phyloP scores from a whole-genome alignment of 35 echinoderm and acorn worm species.

The Strongylocentrotus purpuratus region DNA sequence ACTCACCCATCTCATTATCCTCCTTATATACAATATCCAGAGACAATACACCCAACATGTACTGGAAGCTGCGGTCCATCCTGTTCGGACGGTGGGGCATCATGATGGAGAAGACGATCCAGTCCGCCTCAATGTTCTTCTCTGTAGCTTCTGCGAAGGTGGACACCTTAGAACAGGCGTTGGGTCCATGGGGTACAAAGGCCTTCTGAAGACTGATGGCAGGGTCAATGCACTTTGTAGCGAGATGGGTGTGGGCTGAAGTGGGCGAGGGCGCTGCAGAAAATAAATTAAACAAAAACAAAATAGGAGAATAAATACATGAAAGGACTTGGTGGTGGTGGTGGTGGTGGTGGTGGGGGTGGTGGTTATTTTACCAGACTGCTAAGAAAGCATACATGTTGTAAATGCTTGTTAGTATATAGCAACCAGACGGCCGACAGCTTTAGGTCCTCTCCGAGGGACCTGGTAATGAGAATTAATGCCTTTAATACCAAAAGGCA shows the following conservation, averaged over 20 bases:
- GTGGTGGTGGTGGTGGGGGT: too few species aligned
- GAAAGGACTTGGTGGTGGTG: too few species aligned
- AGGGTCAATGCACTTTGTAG: slow-evolving; percentile 88
- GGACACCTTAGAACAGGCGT: slow-evolving; percentile 67
- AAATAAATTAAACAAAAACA: slow-evolving; percentile 48
- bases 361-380: too few species aligned
- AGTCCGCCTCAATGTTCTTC: slow-evolving; percentile 55
- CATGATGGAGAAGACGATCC: slow-evolving; percentile 78
- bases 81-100: slow-evolving; percentile 66
- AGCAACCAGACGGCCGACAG: too few species aligned
- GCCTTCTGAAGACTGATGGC: slow-evolving; percentile 55
- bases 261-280: slow-evolving; percentile 77
- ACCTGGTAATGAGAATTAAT: too few species aligned
- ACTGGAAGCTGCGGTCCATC: slow-evolving; percentile 82
- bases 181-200: slow-evolving; percentile 62
- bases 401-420: too few species aligned
- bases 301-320: not conserved
- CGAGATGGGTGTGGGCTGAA: slow-evolving; percentile 55
- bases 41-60: slow-evolving; percentile 72
- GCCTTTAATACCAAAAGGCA: too few species aligned
- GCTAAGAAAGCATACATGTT: too few species aligned
- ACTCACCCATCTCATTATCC: slow-evolving; percentile 62
- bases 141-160: slow-evolving; percentile 79
- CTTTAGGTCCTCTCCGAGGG: too few species aligned
- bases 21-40: slow-evolving; percentile 72